Evolutionary conservation across 92 coral and sea anemone genomes (phyloP).

Genomic region (Parazoanthus darwini): DNA sequence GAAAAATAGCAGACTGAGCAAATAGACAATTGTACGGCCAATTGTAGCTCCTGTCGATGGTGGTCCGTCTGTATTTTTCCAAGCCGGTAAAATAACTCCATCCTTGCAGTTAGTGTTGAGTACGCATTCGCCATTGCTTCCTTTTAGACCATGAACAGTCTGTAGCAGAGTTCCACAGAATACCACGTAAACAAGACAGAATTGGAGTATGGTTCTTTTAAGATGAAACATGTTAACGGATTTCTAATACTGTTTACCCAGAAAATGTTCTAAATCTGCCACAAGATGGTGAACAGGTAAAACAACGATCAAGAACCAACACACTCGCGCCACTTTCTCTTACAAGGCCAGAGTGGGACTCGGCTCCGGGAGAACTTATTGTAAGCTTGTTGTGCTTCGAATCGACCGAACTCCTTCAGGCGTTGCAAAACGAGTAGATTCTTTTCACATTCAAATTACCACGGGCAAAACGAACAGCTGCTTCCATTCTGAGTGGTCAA

Average conservation of each 20-base stretch:
- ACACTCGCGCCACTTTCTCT: background rate
- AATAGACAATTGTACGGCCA: conserved; percentile 95
- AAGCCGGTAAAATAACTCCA: conserved; percentile 88
- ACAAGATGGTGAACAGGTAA: conserved; percentile 57
- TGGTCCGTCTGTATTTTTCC: conserved; percentile 65
- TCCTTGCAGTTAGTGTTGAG: conserved; percentile 64
- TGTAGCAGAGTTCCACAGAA: conserved; percentile 70
- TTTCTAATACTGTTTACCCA: conserved; percentile 50
- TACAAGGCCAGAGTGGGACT: conserved; percentile 1
- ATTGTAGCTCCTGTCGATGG: conserved; percentile 87
- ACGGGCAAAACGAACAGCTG: conserved; percentile 81
- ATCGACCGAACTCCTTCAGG: conserved; percentile 59
- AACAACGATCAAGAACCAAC: conserved; percentile 17
- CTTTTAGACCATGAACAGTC: conserved; percentile 52
- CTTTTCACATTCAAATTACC: conserved; percentile 91
- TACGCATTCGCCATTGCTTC: conserved; percentile 44
- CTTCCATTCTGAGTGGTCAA: conserved; percentile 83
- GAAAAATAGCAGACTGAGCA: conserved; percentile 83
- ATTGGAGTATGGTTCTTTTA: conserved; percentile 54
- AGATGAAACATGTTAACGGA: conserved; percentile 66
- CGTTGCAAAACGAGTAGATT: conserved; percentile 77
- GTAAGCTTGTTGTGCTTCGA: conserved; percentile 54
- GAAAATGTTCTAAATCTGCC: conserved; percentile 40
- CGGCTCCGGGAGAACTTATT: conserved; percentile 26
- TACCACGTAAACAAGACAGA: conserved; percentile 49